Evolutionary conservation across 64 coral and sea anemone species (phyloP).

Genomic region (Montipora foliosa): DNA sequence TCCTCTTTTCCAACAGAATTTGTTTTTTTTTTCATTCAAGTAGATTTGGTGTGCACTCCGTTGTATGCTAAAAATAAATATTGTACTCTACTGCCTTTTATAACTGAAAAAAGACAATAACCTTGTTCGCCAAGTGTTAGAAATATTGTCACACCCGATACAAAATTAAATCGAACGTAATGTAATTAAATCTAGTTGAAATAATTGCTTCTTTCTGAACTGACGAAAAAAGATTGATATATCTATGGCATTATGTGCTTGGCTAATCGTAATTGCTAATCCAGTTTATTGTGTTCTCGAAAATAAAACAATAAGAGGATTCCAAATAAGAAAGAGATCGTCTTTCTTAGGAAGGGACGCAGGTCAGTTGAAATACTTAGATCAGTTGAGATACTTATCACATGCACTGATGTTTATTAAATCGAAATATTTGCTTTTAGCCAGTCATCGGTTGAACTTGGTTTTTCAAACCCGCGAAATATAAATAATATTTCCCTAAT

Average conservation of each 20-base stretch:
- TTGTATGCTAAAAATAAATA: background rate
- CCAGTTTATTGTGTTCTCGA: background rate
- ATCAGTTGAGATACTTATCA: too few relatives aligned
- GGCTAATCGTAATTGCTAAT: background rate
- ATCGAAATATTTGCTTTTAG: background rate
- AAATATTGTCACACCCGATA: too few relatives aligned
- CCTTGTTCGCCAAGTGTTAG: background rate
- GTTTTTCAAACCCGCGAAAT: background rate
- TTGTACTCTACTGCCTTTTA: background rate
- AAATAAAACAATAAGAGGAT: background rate
- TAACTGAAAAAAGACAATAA: background rate
- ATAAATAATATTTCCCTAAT: background rate
- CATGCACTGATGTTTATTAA: too few relatives aligned
- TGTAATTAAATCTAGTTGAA: background rate
- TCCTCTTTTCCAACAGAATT: background rate
- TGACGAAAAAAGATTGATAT: background rate
- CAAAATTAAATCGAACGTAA: background rate
- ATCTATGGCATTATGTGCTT: background rate
- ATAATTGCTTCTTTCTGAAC: background rate
- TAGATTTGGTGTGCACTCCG: background rate
- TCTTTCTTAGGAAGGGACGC: background rate
- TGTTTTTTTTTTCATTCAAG: background rate
- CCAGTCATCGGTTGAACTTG: background rate
- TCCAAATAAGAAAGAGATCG: background rate
- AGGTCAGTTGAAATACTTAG: too few relatives aligned